These are phyloP conservation scores for Zosterops japonicus DNA, from an alignment of 2,113 vertebrate genomes.

Conservation along the genomic window DNA sequence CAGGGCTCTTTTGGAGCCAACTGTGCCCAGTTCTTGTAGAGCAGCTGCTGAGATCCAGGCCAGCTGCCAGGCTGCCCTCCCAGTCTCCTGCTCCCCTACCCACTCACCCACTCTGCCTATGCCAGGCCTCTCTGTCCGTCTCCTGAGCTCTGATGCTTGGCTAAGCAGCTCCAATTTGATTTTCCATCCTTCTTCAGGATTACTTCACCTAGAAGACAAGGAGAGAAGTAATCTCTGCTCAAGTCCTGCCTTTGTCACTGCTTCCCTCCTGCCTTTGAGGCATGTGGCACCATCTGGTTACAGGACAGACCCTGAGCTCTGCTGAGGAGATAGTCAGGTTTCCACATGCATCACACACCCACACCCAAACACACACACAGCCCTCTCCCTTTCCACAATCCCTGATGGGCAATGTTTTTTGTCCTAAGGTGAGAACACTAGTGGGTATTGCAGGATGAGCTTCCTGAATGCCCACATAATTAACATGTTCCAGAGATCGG, in stretches of 20 bases:
- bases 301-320: not conserved
- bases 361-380: not conserved
- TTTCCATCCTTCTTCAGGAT: not conserved
- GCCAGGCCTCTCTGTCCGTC: accelerated
- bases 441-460: not conserved
- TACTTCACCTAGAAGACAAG: not conserved
- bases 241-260: not conserved
- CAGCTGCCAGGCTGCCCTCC: not conserved
- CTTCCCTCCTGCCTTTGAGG: not conserved
- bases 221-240: not conserved
- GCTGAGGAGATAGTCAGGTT: not conserved
- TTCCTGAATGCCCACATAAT: not conserved
- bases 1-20: not conserved
- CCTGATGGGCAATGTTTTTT: not conserved
- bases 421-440: not conserved
- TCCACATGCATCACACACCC: not conserved
- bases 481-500: not conserved
- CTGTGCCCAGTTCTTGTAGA: accelerated
- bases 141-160: not conserved
- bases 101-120: not conserved
- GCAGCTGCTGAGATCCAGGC: not conserved
- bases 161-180: not conserved
- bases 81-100: not conserved
- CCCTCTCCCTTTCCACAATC: not conserved
- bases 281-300: not conserved